Evolutionary conservation across 2,888 invertebrate genomes (phyloP).

Genomic region (Cepaea hortensis): DNA sequence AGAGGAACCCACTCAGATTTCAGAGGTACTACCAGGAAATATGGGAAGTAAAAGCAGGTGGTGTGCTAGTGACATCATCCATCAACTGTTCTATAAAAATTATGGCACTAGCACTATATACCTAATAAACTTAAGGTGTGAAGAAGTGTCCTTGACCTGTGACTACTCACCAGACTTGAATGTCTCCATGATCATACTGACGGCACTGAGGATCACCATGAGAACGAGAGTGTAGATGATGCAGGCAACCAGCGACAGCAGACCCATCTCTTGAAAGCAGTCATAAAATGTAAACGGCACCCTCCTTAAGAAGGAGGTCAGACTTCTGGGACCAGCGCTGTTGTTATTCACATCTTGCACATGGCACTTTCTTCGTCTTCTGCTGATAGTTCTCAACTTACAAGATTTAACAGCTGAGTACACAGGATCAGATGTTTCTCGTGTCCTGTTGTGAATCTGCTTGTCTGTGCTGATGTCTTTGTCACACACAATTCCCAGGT

Average conservation of each 20-base stretch:
- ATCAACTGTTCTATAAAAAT: too few species aligned
- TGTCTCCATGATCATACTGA: neutral
- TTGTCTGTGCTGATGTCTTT: neutral
- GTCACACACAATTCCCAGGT: neutral
- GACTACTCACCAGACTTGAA: constrained; percentile 4
- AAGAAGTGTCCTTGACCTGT: too few species aligned
- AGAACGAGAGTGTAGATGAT: constrained; percentile 35
- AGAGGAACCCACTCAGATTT: too few species aligned
- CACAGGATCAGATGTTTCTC: neutral
- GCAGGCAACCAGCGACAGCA: constrained; percentile 19
- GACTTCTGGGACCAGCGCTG: neutral
- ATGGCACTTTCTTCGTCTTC: neutral
- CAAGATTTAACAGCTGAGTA: neutral
- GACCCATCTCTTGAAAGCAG: constrained; percentile 22
- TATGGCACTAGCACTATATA: too few species aligned
- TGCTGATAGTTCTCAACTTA: neutral
- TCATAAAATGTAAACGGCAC: constrained; percentile 14
- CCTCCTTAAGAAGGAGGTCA: neutral
- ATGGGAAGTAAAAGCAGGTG: too few species aligned
- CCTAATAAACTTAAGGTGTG: too few species aligned
- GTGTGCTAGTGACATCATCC: too few species aligned
- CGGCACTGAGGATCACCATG: neutral
- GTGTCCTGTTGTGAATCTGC: neutral
- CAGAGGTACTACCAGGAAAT: too few species aligned
- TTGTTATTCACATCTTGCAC: constrained; percentile 27